phyloP scores from a whole-genome alignment of 2,113 vertebrate species.

The Hydrochoerus hydrochaeris region DNA sequence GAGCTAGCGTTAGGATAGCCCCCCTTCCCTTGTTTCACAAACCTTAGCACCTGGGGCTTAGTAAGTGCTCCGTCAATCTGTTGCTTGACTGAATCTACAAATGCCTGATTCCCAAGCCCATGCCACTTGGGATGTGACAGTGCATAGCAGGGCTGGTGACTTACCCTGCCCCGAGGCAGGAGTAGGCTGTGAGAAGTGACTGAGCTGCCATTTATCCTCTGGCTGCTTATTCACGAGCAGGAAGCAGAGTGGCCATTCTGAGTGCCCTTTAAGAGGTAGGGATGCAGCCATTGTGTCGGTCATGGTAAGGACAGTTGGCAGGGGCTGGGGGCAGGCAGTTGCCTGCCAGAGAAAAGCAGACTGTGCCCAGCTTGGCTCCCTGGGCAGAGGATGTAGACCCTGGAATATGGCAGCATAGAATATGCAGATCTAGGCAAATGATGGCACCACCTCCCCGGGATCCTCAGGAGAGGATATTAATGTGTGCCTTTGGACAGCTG shows the following conservation, averaged over 20 bases:
- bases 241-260: background rate
- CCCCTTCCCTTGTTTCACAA: background rate
- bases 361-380: background rate
- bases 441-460: background rate
- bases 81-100: background rate
- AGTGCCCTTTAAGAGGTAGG: too few species aligned
- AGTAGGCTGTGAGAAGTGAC: background rate
- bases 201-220: accelerated
- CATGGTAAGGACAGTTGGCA: background rate
- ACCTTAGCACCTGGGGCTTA: background rate
- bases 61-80: background rate
- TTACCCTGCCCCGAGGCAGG: too few species aligned
- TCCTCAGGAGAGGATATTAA: constrained; percentile 36
- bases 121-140: background rate
- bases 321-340: background rate
- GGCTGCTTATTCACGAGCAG: background rate
- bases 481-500: constrained; percentile 12
- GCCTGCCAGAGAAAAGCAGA: constrained; percentile 39
- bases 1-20: background rate
- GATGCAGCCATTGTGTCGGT: background rate
- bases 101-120: background rate
- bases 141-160: too few species aligned
- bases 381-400: constrained; percentile 7
- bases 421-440: constrained; percentile 73
- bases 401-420: background rate